A percentile compares a stretch with the other conserved stretches of the same genome.
These are phyloP conservation scores for Metellina segmentata DNA, from an alignment of 2,888 invertebrate genomes.

Conservation along the genomic window DNA sequence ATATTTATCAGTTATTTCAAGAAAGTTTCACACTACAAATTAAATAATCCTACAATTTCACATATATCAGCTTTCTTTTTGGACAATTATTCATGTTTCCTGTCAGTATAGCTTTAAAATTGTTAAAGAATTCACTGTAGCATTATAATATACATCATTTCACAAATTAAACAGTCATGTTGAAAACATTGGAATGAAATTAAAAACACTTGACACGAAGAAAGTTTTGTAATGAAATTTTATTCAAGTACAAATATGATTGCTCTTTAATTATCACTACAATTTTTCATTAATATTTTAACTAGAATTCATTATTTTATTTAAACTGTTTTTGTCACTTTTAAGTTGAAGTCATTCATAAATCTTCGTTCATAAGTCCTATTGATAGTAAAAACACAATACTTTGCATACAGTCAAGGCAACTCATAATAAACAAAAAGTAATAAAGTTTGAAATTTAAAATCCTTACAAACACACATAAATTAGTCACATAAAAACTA, in stretches of 20 bases:
- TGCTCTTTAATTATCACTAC: constrained; percentile 74
- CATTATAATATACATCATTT: too few relatives aligned
- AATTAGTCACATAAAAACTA: constrained; percentile 64
- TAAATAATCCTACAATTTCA: too few relatives aligned
- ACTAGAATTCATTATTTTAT: constrained; percentile 21
- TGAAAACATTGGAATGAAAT: too few relatives aligned
- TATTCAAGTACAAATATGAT: constrained; percentile 77
- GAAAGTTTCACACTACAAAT: too few relatives aligned
- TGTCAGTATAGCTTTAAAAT: too few relatives aligned
- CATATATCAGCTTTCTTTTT: too few relatives aligned
- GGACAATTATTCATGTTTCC: too few relatives aligned
- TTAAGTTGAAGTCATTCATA: constrained; percentile 7
- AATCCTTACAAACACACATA: constrained; percentile 51
- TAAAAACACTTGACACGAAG: too few relatives aligned
- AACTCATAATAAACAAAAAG: constrained; percentile 42
- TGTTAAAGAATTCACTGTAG: too few relatives aligned
- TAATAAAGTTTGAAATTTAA: constrained; percentile 40
- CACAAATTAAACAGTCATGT: too few relatives aligned
- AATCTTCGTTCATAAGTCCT: constrained; percentile 48
- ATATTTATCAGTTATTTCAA: too few relatives aligned
- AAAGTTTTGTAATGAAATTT: constrained; percentile 51
- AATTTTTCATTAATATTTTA: constrained; percentile 51
- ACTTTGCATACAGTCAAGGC: constrained; percentile 48
- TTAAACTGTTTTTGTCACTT: not conserved
- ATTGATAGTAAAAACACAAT: constrained; percentile 64